Evolutionary conservation across 1,140 invertebrate species (phyloP).

Genomic region (Drosophila serrata): DNA sequence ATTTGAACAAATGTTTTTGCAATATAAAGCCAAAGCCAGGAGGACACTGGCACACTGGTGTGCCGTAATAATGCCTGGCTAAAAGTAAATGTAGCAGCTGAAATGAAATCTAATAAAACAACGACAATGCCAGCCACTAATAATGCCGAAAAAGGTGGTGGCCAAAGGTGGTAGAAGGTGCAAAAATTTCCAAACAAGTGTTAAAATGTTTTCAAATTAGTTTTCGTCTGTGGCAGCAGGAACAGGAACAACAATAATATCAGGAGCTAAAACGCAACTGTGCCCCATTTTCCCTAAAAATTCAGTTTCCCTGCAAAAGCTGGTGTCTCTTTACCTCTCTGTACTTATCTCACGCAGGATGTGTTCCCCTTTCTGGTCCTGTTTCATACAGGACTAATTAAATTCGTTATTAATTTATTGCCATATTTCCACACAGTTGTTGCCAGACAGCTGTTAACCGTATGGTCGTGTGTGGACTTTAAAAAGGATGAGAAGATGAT

Average conservation of each 20-base stretch:
- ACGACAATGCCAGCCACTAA: slow-evolving; percentile 50
- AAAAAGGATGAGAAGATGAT: neutral
- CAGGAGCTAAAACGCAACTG: slow-evolving; percentile 55
- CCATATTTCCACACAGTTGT: slow-evolving; percentile 50
- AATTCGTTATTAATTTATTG: slow-evolving; percentile 74
- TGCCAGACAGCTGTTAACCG: slow-evolving; percentile 13
- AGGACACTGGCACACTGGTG: slow-evolving; percentile 21
- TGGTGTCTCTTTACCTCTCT: slow-evolving; percentile 5
- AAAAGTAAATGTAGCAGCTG: slow-evolving; percentile 62
- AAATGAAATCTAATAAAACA: slow-evolving; percentile 82
- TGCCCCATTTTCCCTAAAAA: slow-evolving; percentile 45
- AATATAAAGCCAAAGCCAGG: slow-evolving; percentile 56
- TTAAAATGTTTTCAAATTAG: slow-evolving; percentile 83
- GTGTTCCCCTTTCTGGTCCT: slow-evolving; percentile 25
- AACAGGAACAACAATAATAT: slow-evolving; percentile 29
- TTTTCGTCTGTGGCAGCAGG: slow-evolving; percentile 57
- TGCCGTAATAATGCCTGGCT: slow-evolving; percentile 52
- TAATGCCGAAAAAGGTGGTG: slow-evolving; percentile 24
- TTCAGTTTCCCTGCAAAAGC: slow-evolving; percentile 40
- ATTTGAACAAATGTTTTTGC: slow-evolving; percentile 80
- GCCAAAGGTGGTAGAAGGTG: slow-evolving; percentile 7
- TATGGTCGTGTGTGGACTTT: slow-evolving; percentile 2
- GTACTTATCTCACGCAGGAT: slow-evolving; percentile 5
- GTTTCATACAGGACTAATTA: slow-evolving; percentile 66
- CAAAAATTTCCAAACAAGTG: slow-evolving; percentile 72